Percentiles rank a stretch among this genome's conserved stretches.
phyloP scores from a whole-genome alignment of 1,140 invertebrate species.

The Capitella teleta region DNA sequence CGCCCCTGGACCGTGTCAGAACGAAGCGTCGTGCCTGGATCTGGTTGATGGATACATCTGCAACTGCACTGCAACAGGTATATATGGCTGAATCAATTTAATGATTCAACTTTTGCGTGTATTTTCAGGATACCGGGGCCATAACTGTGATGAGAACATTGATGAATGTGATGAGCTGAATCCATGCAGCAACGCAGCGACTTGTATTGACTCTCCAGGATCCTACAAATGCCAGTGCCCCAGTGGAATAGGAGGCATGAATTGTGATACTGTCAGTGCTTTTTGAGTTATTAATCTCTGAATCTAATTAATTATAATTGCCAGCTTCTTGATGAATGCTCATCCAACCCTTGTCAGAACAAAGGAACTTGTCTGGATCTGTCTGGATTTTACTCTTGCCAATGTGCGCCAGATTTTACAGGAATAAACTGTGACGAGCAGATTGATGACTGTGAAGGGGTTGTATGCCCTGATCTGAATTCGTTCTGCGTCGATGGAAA shows the following conservation, averaged over 20 bases:
- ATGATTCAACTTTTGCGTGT: not conserved
- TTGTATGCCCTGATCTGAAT: conserved; percentile 65
- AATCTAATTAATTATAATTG: too few relatives aligned
- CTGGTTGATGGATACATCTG: conserved; percentile 78
- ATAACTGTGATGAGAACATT: conserved; percentile 81
- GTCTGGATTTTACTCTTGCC: conserved; percentile 4
- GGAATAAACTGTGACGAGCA: conserved; percentile 7
- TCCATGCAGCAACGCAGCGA: conserved; percentile 77
- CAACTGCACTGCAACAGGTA: conserved; percentile 55
- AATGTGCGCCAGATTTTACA: conserved; percentile 3
- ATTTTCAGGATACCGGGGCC: conserved; percentile 66
- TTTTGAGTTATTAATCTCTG: not conserved
- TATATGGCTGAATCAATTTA: not conserved
- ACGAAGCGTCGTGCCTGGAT: conserved; percentile 81
- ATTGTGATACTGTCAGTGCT: conserved; percentile 52
- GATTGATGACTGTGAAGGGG: conserved; percentile 42
- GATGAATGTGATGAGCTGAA: conserved; percentile 69
- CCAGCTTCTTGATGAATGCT: conserved; percentile 63
- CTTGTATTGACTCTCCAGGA: conserved; percentile 68
- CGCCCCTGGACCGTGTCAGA: conserved; percentile 68
- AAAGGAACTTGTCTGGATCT: conserved; percentile 13
- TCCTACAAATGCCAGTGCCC: conserved; percentile 70
- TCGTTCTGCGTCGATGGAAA: conserved; percentile 80
- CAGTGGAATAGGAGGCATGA: conserved; percentile 78
- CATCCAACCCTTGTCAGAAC: conserved; percentile 32